phyloP scores from a whole-genome alignment of 2,888 invertebrate genomes.

The Dryocosmus kuriphilus region DNA sequence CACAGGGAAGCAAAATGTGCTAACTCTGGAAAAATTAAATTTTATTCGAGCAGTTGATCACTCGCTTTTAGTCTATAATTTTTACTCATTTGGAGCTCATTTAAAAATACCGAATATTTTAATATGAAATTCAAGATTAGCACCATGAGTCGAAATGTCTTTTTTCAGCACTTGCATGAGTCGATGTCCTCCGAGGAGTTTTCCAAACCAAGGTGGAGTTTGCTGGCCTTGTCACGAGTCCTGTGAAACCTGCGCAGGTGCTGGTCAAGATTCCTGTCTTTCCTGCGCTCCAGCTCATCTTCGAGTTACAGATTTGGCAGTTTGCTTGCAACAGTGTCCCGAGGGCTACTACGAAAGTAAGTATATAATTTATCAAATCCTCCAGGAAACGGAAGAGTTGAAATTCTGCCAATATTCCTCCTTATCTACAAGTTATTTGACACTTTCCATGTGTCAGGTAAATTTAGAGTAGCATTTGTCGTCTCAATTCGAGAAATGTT shows the following conservation, averaged over 20 bases:
- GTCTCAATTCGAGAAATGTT: neutral
- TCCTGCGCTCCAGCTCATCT: conserved; percentile 91
- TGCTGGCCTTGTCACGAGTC: conserved; percentile 94
- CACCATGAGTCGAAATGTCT: neutral
- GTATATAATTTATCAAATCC: conserved; percentile 60
- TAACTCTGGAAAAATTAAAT: no score
- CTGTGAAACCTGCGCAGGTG: conserved; percentile 92
- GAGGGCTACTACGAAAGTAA: conserved; percentile 92
- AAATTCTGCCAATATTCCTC: conserved; percentile 24
- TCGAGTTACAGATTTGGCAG: conserved; percentile 89
- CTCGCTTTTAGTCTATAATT: no score
- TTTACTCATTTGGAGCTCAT: no score
- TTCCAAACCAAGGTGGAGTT: conserved; percentile 87
- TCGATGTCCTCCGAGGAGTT: conserved; percentile 91
- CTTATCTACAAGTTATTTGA: conserved; percentile 21
- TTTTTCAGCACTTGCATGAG: conserved; percentile 88
- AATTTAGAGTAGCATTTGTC: conserved; percentile 18
- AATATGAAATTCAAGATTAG: no score
- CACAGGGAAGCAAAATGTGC: neutral
- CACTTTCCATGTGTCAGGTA: conserved; percentile 20
- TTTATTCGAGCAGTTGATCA: no score
- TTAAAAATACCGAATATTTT: no score
- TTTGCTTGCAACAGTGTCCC: conserved; percentile 92
- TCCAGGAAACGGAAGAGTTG: conserved; percentile 28
- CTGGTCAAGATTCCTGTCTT: conserved; percentile 91